These are phyloP conservation scores for Drosophila parvula DNA, from an alignment of 1,140 invertebrate species.

Conservation along the genomic window DNA sequence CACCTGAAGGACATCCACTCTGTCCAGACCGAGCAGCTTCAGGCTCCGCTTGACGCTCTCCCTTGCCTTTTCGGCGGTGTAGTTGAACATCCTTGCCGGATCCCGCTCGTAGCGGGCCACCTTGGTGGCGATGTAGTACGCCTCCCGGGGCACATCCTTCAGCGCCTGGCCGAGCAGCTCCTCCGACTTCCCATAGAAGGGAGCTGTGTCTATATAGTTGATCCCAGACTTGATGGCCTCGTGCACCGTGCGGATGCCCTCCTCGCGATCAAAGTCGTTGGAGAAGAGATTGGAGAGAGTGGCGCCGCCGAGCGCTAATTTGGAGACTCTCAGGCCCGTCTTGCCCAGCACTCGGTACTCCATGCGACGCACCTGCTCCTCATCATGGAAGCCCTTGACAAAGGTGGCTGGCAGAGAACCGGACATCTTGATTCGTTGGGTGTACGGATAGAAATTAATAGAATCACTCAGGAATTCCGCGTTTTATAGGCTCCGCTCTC, in stretches of 20 bases:
- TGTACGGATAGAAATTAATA: neutral
- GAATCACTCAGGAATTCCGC: neutral
- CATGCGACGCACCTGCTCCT: conserved; percentile 85
- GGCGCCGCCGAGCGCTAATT: conserved; percentile 85
- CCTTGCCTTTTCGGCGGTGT: conserved; percentile 89
- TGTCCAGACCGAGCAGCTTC: conserved; percentile 89
- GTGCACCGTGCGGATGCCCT: conserved; percentile 89
- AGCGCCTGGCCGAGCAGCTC: conserved; percentile 92
- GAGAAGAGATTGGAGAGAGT: conserved; percentile 48
- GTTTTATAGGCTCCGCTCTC: conserved; percentile 18
- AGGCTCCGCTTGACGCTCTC: conserved; percentile 91
- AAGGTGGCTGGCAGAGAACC: conserved; percentile 85
- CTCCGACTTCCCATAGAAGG: conserved; percentile 95
- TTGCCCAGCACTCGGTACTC: conserved; percentile 85
- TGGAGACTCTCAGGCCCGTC: conserved; percentile 86
- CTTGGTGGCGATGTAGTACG: conserved; percentile 97
- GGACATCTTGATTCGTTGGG: conserved; percentile 36
- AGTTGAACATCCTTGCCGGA: conserved; percentile 93
- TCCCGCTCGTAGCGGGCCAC: conserved; percentile 93
- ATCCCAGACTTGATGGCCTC: conserved; percentile 91
- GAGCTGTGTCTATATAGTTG: conserved; percentile 96
- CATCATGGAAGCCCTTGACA: conserved; percentile 86
- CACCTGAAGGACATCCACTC: conserved; percentile 93
- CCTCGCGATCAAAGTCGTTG: conserved; percentile 84
- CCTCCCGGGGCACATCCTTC: conserved; percentile 89